Conservation (phyloP, 1,140 invertebrate genomes). For the Zaprionus davidi region DNA sequence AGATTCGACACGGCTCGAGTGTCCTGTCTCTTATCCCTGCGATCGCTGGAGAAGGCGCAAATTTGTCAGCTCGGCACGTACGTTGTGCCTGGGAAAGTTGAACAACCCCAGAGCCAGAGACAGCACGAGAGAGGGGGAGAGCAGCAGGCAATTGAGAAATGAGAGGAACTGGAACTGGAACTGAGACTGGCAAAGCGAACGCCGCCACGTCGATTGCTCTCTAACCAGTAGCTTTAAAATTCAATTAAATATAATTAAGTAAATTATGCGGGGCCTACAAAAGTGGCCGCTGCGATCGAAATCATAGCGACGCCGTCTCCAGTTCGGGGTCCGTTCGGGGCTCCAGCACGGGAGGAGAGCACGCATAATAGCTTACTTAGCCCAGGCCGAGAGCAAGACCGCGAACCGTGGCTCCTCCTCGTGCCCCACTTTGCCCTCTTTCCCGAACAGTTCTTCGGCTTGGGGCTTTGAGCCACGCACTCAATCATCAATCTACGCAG, state of each 20-base stretch:
- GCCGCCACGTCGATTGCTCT: slow-evolving; percentile 17
- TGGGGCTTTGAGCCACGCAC: slow-evolving; percentile 46
- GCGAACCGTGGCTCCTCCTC: not conserved
- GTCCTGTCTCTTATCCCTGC: slow-evolving; percentile 27
- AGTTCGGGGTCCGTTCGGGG: not conserved
- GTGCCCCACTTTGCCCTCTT: not conserved
- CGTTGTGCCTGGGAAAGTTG: slow-evolving; percentile 50
- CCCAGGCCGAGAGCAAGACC: slow-evolving; percentile 39
- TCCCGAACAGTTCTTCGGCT: not conserved
- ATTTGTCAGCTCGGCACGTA: slow-evolving; percentile 68
- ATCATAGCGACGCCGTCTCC: slow-evolving; percentile 61
- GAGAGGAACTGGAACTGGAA: not conserved
- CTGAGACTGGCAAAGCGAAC: too few species aligned
- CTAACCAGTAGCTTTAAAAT: slow-evolving; percentile 77
- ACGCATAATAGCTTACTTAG: slow-evolving; percentile 83
- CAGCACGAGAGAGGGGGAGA: not conserved
- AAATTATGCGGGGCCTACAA: slow-evolving; percentile 73
- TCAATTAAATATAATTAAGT: slow-evolving; percentile 83
- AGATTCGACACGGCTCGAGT: slow-evolving; percentile 75
- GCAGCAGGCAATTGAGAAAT: slow-evolving; percentile 22
- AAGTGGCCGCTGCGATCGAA: slow-evolving; percentile 45
- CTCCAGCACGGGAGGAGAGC: slow-evolving; percentile 48
- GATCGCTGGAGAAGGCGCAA: slow-evolving; percentile 58
- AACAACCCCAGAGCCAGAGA: slow-evolving; percentile 18
- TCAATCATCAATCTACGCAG: slow-evolving; percentile 75